Base-by-base conservation (phyloP, 64 coral and sea anemone genomes). In the Actinia tenebrosa region DNA sequence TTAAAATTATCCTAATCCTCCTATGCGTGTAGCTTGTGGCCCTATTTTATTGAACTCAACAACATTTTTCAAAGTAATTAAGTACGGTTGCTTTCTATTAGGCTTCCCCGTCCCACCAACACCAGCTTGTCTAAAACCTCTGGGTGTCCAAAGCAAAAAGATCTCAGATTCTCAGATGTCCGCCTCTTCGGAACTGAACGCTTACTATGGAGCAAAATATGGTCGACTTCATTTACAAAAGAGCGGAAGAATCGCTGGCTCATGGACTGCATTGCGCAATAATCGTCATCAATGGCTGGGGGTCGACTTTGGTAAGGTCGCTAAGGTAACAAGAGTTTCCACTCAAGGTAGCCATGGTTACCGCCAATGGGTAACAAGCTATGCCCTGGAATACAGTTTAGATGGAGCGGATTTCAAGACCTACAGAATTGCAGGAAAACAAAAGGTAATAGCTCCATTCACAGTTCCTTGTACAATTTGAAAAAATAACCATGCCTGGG, bases 241-340 rank as follows among this genome's bases (percentile, higher is more conserved):
- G 16, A 79, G 44, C 47, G 77, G 84, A 20, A 23, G 60, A 55
- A 60, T 45, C 58, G 54, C 25, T 0, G 89, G 89, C 27, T 77
- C 66, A 13, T 91, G 89, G 89, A 11, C 85, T n/a, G 53, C 89
- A 23, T 22, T 56, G 7, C 10, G 56, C 53, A 58, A 47, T 8
- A 86, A 91, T 45, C 20, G 23, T 25, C 44, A 86, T 15, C 84
- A 91, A 56, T 91, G 84, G 84, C 85, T 91, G 19, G 79, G 83
- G 59, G 84, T 91, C 9, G 84, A 86, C 23, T 82, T 91, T 82
- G 84, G 89, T 79, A 56, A 44, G 17, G 78, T 84, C 77, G 60
- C 75, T 16, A 81, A 91, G 45, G 83, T 91, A 44, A 63, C 83
- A 3, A 91, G 58, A 55, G 18, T 91, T 11, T 64, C 84, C 22